Base-by-base conservation (phyloP, 2,888 invertebrate species). In the Heliconius sara region DNA sequence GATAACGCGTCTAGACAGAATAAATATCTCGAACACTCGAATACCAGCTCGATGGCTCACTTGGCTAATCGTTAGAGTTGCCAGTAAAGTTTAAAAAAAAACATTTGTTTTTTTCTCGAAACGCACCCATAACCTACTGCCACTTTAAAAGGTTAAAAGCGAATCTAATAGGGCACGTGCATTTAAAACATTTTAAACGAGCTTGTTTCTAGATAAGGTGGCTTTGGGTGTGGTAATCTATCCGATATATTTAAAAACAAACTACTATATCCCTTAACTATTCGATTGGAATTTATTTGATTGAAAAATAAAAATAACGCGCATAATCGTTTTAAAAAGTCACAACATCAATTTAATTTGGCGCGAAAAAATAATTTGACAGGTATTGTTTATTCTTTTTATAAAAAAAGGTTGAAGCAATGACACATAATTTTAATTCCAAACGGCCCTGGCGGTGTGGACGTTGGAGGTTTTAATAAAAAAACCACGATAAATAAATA, bases 1-100 rank as follows among this genome's bases (percentile, higher is more conserved):
- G 95, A 95, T 95, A 94, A 94, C 86, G 80, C 85, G 95, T 95
- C 94, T 95, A 95, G 95, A 95, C 95, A 91, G 85, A 90, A 92
- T 93, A 93, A 93, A 93, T 93, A 92, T 93, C 87, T 88, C 83
- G 89, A 91, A 89, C 93, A 93, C 93, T 94, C 93, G 92, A 94
- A 94, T 95, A 83, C 94, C 93, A 89, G 88, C 86, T 87, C 91
- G 90, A 93, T 95, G 94, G 93, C 93, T 94, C 94, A 95, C 93
- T 94, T 94, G 93, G 94, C 93, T 93, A 94, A 95, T 94, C 92
- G 92, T 86, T 86, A 86, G 87, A 87, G 89, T 87, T 88, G 87
- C 88, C 87, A 87, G 89, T 89, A 87, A 87, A 89, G 89, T 84
- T 47, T 27, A 2, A 68, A 88, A 89, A 88, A 89, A 87, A 88